Base-by-base conservation (phyloP, 1,140 invertebrate genomes). In the Arctopsyche grandis region DNA sequence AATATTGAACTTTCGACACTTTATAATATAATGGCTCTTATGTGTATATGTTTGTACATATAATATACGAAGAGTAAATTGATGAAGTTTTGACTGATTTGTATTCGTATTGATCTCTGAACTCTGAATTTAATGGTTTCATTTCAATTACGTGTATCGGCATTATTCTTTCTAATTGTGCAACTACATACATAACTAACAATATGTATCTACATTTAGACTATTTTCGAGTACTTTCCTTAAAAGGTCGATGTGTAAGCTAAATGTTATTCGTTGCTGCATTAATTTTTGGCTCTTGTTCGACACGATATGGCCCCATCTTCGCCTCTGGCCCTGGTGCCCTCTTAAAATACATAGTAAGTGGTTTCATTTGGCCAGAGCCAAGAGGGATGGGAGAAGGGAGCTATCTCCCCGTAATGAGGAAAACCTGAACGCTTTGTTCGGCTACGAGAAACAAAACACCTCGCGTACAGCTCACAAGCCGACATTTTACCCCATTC, bases 391-490 rank as follows among this genome's bases (percentile, higher is more conserved):
- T 0, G 7, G 21, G 4, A 19, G 58, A 4, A 4, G 16, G 58
- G 9, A 3, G 21, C n/a, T 4, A 3, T 19, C 21, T 14, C 10
- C 24, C 9, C 38, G 43, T 73, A 73, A 73, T 73, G 70, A 73
- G 43, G 70, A 52, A 52, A 73, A 73, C 70, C 70, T 73, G 70
- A 52, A 48, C 38, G 70, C 70, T 48, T 73, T 73, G 70, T 46
- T 46, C 43, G 38, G 44, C 16, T 10, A 14, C 21, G 21, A 24
- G 43, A 69, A 73, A 73, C 70, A 73, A 73, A 73, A 73, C 71
- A 56, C 71, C 71, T 24, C 22, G 26, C 69, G 48, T 52, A 19
- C 69, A 70, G 24, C 26, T 70, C 29, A 70, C 69, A 43, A 70
- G 69, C 10, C 69, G 21, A 70, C 69, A 70, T 70, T 70, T 70